These are phyloP conservation scores for Diabrotica virgifera DNA, from an alignment of 1,140 invertebrate species.

Conservation along the genomic window DNA sequence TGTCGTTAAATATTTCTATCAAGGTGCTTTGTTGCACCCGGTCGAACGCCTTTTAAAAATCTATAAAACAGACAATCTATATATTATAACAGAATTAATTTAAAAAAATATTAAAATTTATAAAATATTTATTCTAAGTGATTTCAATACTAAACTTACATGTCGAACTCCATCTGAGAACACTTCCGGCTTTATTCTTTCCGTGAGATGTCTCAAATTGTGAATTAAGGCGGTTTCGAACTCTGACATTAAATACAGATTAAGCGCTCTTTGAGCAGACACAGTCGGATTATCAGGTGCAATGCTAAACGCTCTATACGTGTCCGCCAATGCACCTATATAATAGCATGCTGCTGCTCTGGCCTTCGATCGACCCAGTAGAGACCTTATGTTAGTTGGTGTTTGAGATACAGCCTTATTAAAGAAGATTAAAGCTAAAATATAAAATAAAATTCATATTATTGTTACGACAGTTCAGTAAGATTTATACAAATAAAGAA, in stretches of 20 bases:
- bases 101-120: too few species aligned
- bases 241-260: conserved; percentile 54
- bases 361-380: conserved; percentile 46
- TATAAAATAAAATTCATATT: background rate
- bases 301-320: conserved; percentile 51
- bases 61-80: too few species aligned
- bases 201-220: conserved; percentile 49
- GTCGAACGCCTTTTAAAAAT: too few species aligned
- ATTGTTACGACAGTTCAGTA: too few species aligned
- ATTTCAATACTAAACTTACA: background rate
- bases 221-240: conserved; percentile 56
- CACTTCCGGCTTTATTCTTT: conserved; percentile 53
- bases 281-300: conserved; percentile 51
- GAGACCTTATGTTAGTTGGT: conserved; percentile 50
- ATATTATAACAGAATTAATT: too few species aligned
- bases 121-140: too few species aligned
- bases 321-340: conserved; percentile 51
- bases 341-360: conserved; percentile 52
- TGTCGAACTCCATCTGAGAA: conserved; percentile 53
- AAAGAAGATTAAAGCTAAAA: conserved; percentile 42
- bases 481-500: too few species aligned
- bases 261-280: conserved; percentile 52
- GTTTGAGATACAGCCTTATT: conserved; percentile 51
- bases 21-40: too few species aligned
- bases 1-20: too few species aligned